Percentiles rank a stretch among this genome's conserved stretches.
Conservation (phyloP, 1,140 invertebrate genomes). For the Dreissena polymorpha region DNA sequence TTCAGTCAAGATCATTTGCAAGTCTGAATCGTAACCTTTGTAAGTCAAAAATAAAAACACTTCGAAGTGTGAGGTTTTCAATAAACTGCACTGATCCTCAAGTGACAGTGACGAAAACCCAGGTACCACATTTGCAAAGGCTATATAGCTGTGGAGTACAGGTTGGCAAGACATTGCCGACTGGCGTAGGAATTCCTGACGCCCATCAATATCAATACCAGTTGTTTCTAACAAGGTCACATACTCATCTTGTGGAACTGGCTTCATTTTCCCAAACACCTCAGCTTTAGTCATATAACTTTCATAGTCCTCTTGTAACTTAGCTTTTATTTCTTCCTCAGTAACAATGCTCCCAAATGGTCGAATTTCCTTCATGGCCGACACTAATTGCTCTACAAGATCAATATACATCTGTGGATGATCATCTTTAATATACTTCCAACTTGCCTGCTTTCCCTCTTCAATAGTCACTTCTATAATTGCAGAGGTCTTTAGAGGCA, state of each 20-base stretch:
- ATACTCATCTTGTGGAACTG: constrained; percentile 51
- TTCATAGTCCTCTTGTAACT: constrained; percentile 49
- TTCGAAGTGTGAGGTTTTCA: constrained; percentile 56
- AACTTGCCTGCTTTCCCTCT: constrained; percentile 14
- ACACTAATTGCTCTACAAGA: constrained; percentile 29
- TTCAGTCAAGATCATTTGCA: constrained; percentile 53
- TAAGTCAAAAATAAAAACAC: constrained; percentile 47
- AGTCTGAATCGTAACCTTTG: constrained; percentile 44
- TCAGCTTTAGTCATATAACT: constrained; percentile 47
- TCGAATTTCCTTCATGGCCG: constrained; percentile 42
- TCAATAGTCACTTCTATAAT: constrained; percentile 34
- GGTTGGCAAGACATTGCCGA: constrained; percentile 51
- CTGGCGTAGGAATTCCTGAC: constrained; percentile 51
- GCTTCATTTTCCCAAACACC: constrained; percentile 48
- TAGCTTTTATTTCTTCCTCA: constrained; percentile 40
- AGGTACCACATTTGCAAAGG: constrained; percentile 52
- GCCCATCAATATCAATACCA: constrained; percentile 51
- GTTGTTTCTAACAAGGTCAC: constrained; percentile 46
- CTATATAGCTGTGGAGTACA: constrained; percentile 51
- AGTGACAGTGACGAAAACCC: constrained; percentile 49
- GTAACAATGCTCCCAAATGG: constrained; percentile 49
- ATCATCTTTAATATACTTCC: constrained; percentile 28
- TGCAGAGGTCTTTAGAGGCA: constrained; percentile 1
- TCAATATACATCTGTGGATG: neutral
- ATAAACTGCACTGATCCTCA: constrained; percentile 52